These are phyloP conservation scores for Calyptommatus sinebrachiatus DNA, from an alignment of 2,113 vertebrate genomes.

Conservation along the genomic window DNA sequence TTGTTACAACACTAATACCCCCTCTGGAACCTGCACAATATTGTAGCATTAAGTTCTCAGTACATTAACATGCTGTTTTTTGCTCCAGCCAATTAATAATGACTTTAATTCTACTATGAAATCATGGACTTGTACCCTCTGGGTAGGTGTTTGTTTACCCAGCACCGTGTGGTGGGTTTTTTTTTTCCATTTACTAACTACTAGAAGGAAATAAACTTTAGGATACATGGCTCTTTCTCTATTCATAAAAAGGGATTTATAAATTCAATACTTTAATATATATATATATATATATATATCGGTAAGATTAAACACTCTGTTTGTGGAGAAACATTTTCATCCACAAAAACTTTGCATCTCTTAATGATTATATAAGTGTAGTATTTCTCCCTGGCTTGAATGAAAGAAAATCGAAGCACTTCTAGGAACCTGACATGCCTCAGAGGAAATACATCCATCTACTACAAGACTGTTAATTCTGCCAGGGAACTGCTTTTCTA, in stretches of 20 bases:
- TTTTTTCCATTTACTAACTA: background rate
- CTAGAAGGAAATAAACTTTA: background rate
- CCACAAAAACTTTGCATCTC: background rate
- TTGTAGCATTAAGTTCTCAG: no score
- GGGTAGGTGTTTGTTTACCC: background rate
- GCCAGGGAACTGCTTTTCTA: background rate
- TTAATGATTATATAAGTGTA: background rate
- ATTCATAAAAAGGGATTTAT: background rate
- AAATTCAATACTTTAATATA: background rate
- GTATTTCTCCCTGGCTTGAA: background rate
- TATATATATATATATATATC: background rate
- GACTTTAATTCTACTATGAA: background rate
- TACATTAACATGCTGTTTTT: background rate
- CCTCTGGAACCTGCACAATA: no score
- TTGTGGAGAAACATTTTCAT: background rate
- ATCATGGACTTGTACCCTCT: background rate
- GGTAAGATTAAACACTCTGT: background rate
- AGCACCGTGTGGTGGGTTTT: background rate
- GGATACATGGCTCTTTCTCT: background rate
- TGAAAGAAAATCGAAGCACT: background rate
- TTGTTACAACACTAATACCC: background rate
- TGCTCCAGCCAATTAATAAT: background rate
- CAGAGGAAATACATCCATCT: background rate
- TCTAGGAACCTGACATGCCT: conserved; percentile 2
- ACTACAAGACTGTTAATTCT: background rate